phyloP scores from a whole-genome alignment of 1,140 invertebrate genomes.

The Periplaneta americana region DNA sequence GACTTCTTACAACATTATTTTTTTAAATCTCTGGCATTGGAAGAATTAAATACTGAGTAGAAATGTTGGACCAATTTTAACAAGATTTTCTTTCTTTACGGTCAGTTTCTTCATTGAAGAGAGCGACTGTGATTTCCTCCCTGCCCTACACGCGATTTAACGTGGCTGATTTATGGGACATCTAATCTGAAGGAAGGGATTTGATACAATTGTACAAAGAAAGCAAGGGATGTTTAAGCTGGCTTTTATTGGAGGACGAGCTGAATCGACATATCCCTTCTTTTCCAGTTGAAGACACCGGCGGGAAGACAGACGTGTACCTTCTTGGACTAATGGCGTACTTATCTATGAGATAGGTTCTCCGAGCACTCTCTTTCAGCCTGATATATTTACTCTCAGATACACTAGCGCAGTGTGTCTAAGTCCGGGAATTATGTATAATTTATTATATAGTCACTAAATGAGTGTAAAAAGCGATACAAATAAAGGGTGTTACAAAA shows the following conservation, averaged over 20 bases:
- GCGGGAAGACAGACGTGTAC: background rate
- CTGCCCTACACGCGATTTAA: background rate
- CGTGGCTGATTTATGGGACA: background rate
- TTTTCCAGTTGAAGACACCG: background rate
- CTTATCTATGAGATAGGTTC: background rate
- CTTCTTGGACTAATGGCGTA: background rate
- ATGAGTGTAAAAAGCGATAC: too few species aligned
- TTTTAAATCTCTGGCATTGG: too few species aligned
- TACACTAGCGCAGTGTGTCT: background rate
- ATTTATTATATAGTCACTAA: too few species aligned
- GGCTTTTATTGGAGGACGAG: background rate
- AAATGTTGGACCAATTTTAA: background rate
- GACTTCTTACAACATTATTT: too few species aligned
- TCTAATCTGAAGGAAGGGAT: background rate
- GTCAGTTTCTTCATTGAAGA: too few species aligned
- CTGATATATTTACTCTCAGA: background rate
- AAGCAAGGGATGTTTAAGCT: background rate
- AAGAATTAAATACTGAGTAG: background rate
- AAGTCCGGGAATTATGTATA: background rate
- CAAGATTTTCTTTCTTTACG: background rate
- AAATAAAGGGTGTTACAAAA: too few species aligned
- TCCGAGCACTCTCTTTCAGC: background rate
- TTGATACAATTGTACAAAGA: background rate
- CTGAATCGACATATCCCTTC: background rate
- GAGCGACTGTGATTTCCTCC: background rate